Conservation (phyloP, 2,113 vertebrate species). For the Cavia aperea region DNA sequence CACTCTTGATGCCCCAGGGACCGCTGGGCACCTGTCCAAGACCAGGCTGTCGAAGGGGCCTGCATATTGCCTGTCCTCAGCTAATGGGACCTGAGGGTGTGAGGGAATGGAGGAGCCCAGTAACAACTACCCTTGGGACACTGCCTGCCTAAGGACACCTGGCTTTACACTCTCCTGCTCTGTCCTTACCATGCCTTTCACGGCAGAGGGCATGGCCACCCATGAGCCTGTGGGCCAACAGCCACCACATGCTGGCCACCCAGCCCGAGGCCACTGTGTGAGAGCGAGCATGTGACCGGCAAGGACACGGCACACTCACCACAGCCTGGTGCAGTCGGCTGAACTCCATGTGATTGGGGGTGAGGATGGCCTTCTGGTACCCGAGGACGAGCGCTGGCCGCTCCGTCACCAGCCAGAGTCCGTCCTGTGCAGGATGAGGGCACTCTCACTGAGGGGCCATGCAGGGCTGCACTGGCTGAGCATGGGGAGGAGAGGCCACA, state of each 20-base stretch:
- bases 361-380: conserved; percentile 90
- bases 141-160: fast-evolving
- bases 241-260: background rate
- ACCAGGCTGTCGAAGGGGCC: background rate
- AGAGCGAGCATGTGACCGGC: fast-evolving
- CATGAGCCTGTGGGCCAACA: background rate
- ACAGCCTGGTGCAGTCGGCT: conserved; percentile 89
- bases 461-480: background rate
- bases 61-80: fast-evolving
- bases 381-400: conserved; percentile 91
- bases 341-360: conserved; percentile 95
- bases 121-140: fast-evolving
- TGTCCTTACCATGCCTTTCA: background rate
- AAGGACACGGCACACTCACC: conserved; percentile 76
- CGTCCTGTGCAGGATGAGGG: conserved; percentile 81
- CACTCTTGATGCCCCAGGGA: background rate
- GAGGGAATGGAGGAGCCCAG: fast-evolving
- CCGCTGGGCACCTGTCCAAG: background rate
- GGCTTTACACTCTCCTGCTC: no score
- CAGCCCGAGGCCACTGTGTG: background rate
- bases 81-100: background rate
- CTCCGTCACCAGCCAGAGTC: conserved; percentile 92
- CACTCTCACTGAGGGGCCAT: background rate
- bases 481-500: conserved; percentile 60
- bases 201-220: background rate